A percentile compares a stretch with the other conserved stretches of the same genome.
Conservation (phyloP, 2,888 invertebrate species). For the Germaria angustata region DNA sequence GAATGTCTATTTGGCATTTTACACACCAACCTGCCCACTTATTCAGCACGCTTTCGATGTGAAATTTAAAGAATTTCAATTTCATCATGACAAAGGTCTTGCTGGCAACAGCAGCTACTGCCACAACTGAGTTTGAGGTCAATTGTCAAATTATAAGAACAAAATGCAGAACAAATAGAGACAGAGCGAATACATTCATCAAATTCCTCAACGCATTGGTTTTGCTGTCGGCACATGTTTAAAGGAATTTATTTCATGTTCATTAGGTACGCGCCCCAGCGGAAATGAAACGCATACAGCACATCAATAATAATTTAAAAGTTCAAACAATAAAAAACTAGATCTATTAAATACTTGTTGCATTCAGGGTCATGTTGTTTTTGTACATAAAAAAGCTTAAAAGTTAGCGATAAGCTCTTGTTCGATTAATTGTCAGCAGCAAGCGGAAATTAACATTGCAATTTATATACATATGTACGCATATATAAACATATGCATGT, state of each 20-base stretch:
- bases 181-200: slow-evolving; percentile 10
- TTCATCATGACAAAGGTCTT: slow-evolving; percentile 14
- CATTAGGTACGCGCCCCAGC: slow-evolving; percentile 6
- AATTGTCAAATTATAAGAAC: background rate
- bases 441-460: slow-evolving; percentile 34
- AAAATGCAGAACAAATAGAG: background rate
- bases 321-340: slow-evolving; percentile 22
- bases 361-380: slow-evolving; percentile 27
- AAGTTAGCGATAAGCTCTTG: slow-evolving; percentile 30
- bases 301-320: slow-evolving; percentile 45
- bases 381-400: background rate
- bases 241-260: slow-evolving; percentile 5
- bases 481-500: too few relatives aligned
- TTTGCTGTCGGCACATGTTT: background rate
- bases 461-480: background rate
- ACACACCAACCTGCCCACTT: background rate
- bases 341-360: slow-evolving; percentile 31
- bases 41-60: background rate
- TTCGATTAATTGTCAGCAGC: background rate
- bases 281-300: slow-evolving; percentile 46
- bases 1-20: background rate
- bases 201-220: slow-evolving; percentile 16
- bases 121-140: slow-evolving; percentile 23
- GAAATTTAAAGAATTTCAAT: slow-evolving; percentile 12
- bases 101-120: background rate